These are phyloP conservation scores for Drosophila infuscata DNA, from an alignment of 2,888 invertebrate genomes.

Conservation along the genomic window DNA sequence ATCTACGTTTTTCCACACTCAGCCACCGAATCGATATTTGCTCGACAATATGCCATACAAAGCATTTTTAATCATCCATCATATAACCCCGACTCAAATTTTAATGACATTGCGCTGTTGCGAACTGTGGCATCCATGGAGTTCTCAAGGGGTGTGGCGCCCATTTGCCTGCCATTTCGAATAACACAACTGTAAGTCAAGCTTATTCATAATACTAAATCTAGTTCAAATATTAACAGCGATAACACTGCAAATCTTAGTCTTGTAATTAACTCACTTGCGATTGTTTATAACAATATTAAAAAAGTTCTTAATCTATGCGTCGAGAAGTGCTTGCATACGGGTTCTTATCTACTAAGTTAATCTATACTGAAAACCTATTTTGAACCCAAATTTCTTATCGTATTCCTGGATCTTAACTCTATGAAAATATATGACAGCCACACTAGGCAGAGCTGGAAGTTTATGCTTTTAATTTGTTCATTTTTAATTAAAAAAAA, in stretches of 20 bases:
- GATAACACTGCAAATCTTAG: not conserved
- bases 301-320: not conserved
- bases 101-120: constrained; percentile 87
- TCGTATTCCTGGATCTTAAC: not conserved
- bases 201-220: not conserved
- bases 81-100: constrained; percentile 49
- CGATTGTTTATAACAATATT: too few relatives aligned
- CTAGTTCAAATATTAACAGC: not conserved
- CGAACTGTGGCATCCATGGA: constrained; percentile 83
- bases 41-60: constrained; percentile 83
- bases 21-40: constrained; percentile 73
- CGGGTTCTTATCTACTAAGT: not conserved
- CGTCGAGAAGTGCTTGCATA: not conserved
- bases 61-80: constrained; percentile 75
- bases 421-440: not conserved
- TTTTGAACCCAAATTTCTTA: not conserved
- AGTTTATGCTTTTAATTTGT: not conserved
- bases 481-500: not conserved
- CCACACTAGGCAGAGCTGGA: rapidly evolving
- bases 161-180: constrained; percentile 87
- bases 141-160: constrained; percentile 86
- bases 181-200: constrained; percentile 69
- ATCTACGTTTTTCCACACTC: not conserved
- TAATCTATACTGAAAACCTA: not conserved
- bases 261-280: not conserved